Base-by-base conservation (phyloP, 1,140 invertebrate genomes). In the Drosophila nigrodunni region DNA sequence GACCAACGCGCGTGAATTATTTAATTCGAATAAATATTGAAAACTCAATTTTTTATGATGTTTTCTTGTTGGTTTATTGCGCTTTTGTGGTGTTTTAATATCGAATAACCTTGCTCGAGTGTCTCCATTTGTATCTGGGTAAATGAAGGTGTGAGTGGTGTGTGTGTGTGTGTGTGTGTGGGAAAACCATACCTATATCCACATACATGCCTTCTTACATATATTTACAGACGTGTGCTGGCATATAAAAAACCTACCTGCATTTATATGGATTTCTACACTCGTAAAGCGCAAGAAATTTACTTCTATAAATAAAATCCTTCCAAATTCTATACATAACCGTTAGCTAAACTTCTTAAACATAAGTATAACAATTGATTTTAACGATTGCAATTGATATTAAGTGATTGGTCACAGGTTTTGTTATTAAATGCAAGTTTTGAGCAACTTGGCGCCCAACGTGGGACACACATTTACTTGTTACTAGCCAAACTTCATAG, bases 11-110 rank as follows among this genome's bases (percentile, higher is more conserved):
- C 77, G 80, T 88, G 80, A 88, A 83, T 88, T 89, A 88, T 88
- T 88, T 88, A 89, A 83, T 89, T 89, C 83, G 83, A 68, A 87
- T 89, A 87, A 83, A 87, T 87, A 89, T 87, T 89, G 83, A 87
- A 87, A 87, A 87, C 80, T 89, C 77, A 62, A 87, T 87, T 87
- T 89, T 89, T 87, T 89, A 89, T 83, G 80, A 74, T 89, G 77
- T 83, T 87, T 88, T 74, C 80, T 77, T 79, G 83, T 87, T 80
- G 82, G 79, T 80, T 87, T 87, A 88, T 87, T 82, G 82, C 83
- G 54, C 82, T 88, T 87, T 88, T 79, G 83, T 77, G 83, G 83
- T 62, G 65, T 74, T 85, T 62, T 78, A 79, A 75, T 75, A 82
- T 82, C 80, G 70, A 60, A 74, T 69, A 79, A 69, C 77, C 73